These are phyloP conservation scores for Callorhinus ursinus DNA, from an alignment of 2,113 vertebrate genomes.

Conservation along the genomic window DNA sequence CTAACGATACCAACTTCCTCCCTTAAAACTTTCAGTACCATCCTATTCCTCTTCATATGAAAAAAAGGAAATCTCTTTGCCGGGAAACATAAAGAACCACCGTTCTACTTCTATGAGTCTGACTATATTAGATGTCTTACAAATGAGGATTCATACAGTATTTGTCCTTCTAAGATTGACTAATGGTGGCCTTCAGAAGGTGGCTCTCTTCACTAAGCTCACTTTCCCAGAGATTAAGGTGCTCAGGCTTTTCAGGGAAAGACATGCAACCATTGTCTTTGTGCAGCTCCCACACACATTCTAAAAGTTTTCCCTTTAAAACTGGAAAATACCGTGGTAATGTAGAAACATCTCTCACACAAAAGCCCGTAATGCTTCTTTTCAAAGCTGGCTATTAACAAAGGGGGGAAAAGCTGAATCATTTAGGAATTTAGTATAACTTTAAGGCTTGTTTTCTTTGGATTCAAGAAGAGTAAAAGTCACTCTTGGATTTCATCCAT, in stretches of 20 bases:
- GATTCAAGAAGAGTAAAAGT: not conserved
- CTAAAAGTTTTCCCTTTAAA: not conserved
- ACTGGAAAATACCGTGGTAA: not conserved
- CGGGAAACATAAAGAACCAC: not conserved
- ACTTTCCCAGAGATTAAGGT: not conserved
- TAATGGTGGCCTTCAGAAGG: not conserved
- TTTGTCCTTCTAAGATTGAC: not conserved
- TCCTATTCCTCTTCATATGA: not conserved
- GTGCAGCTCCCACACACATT: not conserved
- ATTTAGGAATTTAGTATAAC: not conserved
- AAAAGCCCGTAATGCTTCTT: not conserved
- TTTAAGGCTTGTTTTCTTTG: not conserved
- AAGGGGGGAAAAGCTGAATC: not conserved
- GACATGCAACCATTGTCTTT: rapidly evolving
- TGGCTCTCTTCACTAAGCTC: not conserved
- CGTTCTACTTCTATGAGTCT: not conserved
- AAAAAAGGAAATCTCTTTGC: not conserved
- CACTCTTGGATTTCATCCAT: not conserved
- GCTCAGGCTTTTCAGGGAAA: not conserved
- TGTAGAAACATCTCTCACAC: not conserved
- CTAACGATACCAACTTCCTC: not conserved
- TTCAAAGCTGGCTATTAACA: not conserved
- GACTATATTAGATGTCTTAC: not conserved
- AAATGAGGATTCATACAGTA: not conserved
- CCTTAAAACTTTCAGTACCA: not conserved